Conservation (phyloP, 2,797 vertebrate genomes). For the Eulemur mongoz region DNA sequence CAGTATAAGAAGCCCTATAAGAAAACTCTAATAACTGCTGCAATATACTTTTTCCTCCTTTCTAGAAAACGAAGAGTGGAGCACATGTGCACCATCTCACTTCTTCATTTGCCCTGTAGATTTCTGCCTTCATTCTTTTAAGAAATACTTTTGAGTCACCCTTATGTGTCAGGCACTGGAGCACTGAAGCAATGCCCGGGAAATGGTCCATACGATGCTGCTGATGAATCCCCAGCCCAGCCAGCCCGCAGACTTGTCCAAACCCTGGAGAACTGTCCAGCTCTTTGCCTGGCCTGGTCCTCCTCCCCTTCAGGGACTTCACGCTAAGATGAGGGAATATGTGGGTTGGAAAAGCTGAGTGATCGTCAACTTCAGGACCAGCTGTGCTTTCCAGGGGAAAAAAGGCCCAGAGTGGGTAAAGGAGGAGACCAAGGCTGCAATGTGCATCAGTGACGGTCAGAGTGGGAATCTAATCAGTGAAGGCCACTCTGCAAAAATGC, state of each 20-base stretch:
- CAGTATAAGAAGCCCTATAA: not conserved
- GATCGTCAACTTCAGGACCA: not conserved
- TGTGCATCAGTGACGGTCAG: fast-evolving
- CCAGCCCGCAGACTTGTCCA: not conserved
- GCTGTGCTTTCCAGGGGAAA: not conserved
- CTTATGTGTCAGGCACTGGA: no score
- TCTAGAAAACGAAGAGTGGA: not conserved
- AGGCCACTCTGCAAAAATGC: not conserved
- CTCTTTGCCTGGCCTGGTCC: not conserved
- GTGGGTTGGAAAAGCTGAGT: not conserved
- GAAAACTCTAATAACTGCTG: not conserved
- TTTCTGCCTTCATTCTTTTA: not conserved
- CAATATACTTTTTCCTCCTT: not conserved
- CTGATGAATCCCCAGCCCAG: not conserved
- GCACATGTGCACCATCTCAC: not conserved
- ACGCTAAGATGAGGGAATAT: not conserved
- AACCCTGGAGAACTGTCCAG: not conserved
- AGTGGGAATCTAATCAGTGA: not conserved
- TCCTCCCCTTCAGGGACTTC: not conserved
- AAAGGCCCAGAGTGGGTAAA: not conserved
- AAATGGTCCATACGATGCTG: fast-evolving
- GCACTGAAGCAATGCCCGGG: fast-evolving
- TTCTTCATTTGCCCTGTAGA: not conserved
- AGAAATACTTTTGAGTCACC: not conserved
- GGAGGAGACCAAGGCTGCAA: not conserved